Base-by-base conservation (phyloP, 2,888 invertebrate genomes). In the Lathronympha strigana region DNA sequence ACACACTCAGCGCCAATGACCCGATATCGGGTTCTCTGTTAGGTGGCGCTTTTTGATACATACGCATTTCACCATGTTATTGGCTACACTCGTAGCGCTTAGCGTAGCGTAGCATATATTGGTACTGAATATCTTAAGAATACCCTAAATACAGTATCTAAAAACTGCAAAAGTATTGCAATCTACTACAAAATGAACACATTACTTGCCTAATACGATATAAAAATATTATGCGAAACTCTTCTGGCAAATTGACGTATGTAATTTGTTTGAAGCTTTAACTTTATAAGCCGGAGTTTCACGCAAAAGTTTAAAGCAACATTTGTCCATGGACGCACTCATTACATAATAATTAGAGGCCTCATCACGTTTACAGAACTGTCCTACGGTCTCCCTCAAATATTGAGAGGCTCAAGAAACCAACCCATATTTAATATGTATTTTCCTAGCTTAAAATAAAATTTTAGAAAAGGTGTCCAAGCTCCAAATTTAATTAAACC, bases 281-380 rank as follows among this genome's bases (percentile, higher is more conserved):
- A 54, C 54, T 57, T 50, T 33, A 50, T 45, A 51, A 23, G 50
- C 21, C 9, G 23, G 25, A 25, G 53, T 47, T 28, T 25, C n/a
- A 33, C n/a, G 63, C 40, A 36, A 64, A 63, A 64, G 58, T 64
- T 64, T 36, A 36, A 57, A 23, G 40, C 17, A 36, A 58, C 51
- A 58, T 58, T 58, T 64, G 55, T 38, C 49, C 36, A 36, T 38
- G 62, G 54, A 50, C 50, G 43, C 36, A 51, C 51, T 58, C 58
- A 45, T 64, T 64, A 51, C 36, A 33, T 64, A 58, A 58, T 58
- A 64, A 64, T 64, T 58, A 64, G 58, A 45, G 64, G 25, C 49
- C 58, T 58, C 43, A 51, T 64, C 64, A 58, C 64, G 58, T 64
- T 45, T 51, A 23, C 50, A 15, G 19, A 19, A 53, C 25, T 23